phyloP scores from a whole-genome alignment of 2,888 invertebrate species.

The Teleogryllus oceanicus region DNA sequence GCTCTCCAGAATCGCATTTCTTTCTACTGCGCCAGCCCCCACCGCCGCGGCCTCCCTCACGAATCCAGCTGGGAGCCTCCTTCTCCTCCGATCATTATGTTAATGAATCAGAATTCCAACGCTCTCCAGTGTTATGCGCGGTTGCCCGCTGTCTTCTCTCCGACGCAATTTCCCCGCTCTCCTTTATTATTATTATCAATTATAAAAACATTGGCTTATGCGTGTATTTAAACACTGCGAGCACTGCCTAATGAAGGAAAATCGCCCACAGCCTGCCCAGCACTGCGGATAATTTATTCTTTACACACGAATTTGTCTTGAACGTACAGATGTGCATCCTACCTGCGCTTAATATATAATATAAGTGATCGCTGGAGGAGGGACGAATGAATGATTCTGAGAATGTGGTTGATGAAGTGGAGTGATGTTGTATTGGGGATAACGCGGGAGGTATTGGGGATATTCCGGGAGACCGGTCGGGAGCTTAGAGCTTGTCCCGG shows the following conservation, averaged over 20 bases:
- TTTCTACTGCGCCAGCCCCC: too few relatives aligned
- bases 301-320: neutral
- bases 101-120: constrained; percentile 32
- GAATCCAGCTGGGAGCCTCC: constrained; percentile 18
- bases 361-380: too few relatives aligned
- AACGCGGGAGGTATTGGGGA: too few relatives aligned
- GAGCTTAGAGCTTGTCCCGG: too few relatives aligned
- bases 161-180: neutral
- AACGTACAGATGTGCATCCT: too few relatives aligned
- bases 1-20: too few relatives aligned
- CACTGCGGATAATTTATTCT: neutral
- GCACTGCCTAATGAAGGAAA: neutral
- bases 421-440: too few relatives aligned
- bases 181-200: constrained; percentile 4
- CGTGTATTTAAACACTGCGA: neutral
- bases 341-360: too few relatives aligned
- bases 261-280: neutral
- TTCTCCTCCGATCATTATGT: constrained; percentile 28
- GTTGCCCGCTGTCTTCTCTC: neutral
- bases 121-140: neutral
- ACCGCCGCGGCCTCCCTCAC: neutral
- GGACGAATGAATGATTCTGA: too few relatives aligned
- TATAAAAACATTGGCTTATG: constrained; percentile 1
- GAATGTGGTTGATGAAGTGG: too few relatives aligned
- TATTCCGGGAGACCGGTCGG: too few relatives aligned